Percentiles rank a stretch among this genome's conserved stretches.
Evolutionary conservation across 2,888 invertebrate genomes (phyloP).

Genomic region (Labia minor): DNA sequence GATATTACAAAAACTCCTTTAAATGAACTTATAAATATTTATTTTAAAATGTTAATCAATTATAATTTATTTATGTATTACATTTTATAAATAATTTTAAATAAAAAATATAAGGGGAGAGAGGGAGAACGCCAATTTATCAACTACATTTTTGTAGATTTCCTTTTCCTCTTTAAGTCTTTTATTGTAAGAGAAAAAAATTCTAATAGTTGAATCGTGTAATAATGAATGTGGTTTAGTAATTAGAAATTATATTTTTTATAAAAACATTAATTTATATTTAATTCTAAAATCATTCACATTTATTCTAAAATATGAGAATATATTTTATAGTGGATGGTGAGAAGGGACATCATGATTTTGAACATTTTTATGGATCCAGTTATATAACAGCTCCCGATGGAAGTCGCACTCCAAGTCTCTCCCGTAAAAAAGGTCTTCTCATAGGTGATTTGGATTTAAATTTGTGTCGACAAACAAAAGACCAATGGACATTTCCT

Average conservation of each 20-base stretch:
- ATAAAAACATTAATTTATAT: background rate
- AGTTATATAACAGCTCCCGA: constrained; percentile 90
- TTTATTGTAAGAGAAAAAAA: background rate
- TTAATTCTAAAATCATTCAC: no score
- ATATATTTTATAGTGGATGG: constrained; percentile 54
- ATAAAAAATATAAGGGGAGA: no score
- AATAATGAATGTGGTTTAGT: no score
- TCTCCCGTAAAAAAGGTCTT: constrained; percentile 74
- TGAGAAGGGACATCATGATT: constrained; percentile 58
- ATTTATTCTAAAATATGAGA: no score
- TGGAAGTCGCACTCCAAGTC: constrained; percentile 78
- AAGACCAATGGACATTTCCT: constrained; percentile 87
- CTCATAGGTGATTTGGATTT: constrained; percentile 82
- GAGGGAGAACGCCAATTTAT: no score
- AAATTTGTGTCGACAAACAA: constrained; percentile 86
- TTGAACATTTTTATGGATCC: constrained; percentile 93
- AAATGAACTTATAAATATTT: no score
- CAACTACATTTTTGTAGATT: no score
- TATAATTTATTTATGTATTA: no score
- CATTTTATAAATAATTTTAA: background rate
- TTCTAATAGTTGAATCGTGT: no score
- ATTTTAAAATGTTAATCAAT: no score
- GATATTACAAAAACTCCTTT: no score
- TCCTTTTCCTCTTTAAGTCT: background rate
- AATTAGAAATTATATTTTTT: no score